These are phyloP conservation scores for Meriones unguiculatus DNA, from an alignment of 2,113 vertebrate species.

Conservation along the genomic window DNA sequence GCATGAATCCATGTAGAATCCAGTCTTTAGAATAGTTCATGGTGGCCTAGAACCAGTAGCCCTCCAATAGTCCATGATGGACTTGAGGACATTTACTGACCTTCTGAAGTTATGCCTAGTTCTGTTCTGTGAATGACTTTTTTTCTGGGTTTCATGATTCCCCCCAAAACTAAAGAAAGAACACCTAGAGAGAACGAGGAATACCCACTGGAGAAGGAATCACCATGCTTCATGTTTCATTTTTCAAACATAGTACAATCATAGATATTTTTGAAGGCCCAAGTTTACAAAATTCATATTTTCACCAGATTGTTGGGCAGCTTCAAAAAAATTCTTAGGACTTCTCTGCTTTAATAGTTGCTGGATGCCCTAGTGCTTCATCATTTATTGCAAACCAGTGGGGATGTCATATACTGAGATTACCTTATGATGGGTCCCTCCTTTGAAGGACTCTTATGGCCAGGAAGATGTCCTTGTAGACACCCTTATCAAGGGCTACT, in stretches of 20 bases:
- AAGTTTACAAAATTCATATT: slow-evolving; percentile 48
- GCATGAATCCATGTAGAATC: not conserved
- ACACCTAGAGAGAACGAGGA: slow-evolving; percentile 72
- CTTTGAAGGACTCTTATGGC: not conserved
- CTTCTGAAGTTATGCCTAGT: slow-evolving; percentile 33
- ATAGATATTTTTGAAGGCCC: slow-evolving; percentile 4
- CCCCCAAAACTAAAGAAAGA: slow-evolving; percentile 25
- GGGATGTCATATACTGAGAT: not conserved
- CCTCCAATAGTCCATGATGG: not conserved
- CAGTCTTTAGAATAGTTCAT: not conserved
- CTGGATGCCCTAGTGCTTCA: not conserved
- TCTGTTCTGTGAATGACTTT: not conserved
- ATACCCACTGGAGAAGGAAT: slow-evolving; percentile 50
- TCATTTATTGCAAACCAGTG: not conserved
- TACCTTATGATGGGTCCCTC: not conserved
- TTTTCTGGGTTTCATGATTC: slow-evolving; percentile 57
- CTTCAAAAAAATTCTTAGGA: slow-evolving; percentile 9
- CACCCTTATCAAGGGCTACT: not conserved
- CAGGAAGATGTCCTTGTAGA: not conserved
- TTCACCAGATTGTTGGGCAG: slow-evolving; percentile 52
- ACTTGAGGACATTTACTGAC: not conserved
- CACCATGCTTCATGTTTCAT: slow-evolving; percentile 64
- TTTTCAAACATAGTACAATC: slow-evolving; percentile 61
- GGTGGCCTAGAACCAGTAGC: not conserved
- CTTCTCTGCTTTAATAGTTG: not conserved